Base-by-base conservation (phyloP, 2,113 vertebrate genomes). In the Numenius arquata region DNA sequence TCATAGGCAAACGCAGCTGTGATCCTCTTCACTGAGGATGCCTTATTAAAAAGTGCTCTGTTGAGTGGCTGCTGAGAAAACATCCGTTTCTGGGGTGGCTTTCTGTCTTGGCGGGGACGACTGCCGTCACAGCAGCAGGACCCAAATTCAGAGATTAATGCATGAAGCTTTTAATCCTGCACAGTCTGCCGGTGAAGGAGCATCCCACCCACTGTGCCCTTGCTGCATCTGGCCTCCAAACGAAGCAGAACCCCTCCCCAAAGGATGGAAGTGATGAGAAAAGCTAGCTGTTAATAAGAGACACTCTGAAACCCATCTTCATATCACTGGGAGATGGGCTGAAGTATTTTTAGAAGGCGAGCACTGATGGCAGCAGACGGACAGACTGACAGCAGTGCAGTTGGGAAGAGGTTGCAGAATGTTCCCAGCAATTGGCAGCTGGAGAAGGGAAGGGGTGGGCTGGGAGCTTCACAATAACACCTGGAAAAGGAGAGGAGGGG, bases 1-100 rank as follows among this genome's bases (percentile, higher is more conserved):
- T 96, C 88, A 94, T 67, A 94, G 88, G 75, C 73, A 88, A 88
- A 89, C 4, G 73, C 96, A 96, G 95, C 95, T 96, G 94, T 1
- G 3, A 52, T 67, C 63, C 66, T 56, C 38, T 74, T 78, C 11
- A 30, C 71, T 11, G 2, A 1, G 40, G 45, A 63, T 0, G 45
- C 40, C 48, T 90, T 59, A 40, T 70, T 93, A 34, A 81, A 92
- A 90, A 93, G 77, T 0, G 0, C 65, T 94, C 88, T 94, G 87
- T 91, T 11, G 1, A 93, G 85, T 2, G 47, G 81, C 58, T 91
- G 85, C 89, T 4, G 53, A 61, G 89, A 58, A 92, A 92, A 94
- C 88, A 90, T 95, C 94, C 23, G 22, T 72, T 79, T 79, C 91
- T 92, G 59, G 72, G 79, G 70, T 89, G 88, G 66, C 43, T 94